These are phyloP conservation scores for Psittacula echo DNA, from an alignment of 2,797 vertebrate species.

Conservation along the genomic window DNA sequence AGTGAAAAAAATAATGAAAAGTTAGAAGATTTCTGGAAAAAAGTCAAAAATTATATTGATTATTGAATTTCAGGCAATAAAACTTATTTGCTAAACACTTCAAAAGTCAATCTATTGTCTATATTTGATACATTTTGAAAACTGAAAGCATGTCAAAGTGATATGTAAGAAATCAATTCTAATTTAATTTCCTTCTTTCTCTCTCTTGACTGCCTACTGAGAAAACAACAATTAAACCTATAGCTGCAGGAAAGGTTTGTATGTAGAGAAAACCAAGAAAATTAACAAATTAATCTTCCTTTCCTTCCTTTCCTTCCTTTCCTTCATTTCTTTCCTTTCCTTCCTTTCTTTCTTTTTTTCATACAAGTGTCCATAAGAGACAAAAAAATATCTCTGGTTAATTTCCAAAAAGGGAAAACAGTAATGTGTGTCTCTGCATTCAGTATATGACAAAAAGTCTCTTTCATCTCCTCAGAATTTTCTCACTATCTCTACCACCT, in stretches of 20 bases:
- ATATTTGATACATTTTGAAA: neutral
- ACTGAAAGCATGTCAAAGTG: neutral
- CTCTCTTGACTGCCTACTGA: neutral
- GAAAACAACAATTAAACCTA: neutral
- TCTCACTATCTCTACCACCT: neutral
- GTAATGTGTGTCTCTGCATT: neutral
- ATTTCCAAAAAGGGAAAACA: neutral
- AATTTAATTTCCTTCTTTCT: conserved; percentile 5
- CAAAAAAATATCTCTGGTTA: neutral
- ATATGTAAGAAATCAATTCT: neutral
- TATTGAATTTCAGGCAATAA: neutral
- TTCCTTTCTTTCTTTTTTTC: neutral
- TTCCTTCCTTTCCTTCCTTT: accelerated
- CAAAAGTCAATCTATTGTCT: neutral
- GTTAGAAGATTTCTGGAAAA: neutral
- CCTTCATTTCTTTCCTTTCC: accelerated
- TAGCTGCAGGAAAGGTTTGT: neutral
- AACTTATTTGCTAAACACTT: conserved; percentile 13
- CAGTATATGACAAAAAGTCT: neutral
- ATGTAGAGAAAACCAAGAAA: neutral
- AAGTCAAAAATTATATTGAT: neutral
- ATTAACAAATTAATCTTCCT: neutral
- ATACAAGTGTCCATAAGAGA: neutral
- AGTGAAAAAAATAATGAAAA: neutral
- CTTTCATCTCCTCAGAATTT: neutral